Evolutionary conservation across 2,797 vertebrate genomes (phyloP).

Genomic region (Sebastes variabilis): DNA sequence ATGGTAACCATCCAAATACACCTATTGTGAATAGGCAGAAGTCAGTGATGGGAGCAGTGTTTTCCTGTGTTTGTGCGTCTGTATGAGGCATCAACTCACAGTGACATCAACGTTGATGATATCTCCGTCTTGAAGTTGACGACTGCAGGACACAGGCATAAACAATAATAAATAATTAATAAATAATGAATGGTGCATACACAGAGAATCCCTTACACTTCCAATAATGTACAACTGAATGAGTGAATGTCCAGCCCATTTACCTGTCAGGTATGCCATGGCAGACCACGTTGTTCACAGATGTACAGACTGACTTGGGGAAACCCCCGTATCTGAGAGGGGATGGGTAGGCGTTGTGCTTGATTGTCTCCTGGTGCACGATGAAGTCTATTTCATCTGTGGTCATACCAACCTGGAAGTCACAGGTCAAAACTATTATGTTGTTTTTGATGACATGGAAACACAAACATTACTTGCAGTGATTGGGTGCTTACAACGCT

Average conservation of each 20-base stretch:
- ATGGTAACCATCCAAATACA: constrained; percentile 96
- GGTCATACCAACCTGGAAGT: constrained; percentile 92
- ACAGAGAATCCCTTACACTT: neutral
- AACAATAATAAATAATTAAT: neutral
- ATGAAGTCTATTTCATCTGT: constrained; percentile 97
- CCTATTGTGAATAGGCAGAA: constrained; percentile 75
- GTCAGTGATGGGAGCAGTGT: neutral
- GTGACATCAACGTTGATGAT: constrained; percentile 99
- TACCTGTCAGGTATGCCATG: constrained; percentile 99
- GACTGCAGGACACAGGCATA: constrained; percentile 83
- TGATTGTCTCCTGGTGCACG: constrained; percentile 94
- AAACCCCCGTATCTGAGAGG: constrained; percentile 94
- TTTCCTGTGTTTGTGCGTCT: neutral
- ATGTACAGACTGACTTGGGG: constrained; percentile 99
- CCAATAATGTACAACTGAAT: neutral
- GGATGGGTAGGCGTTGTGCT: constrained; percentile 95
- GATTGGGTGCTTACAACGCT: constrained; percentile 22
- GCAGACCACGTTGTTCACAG: constrained; percentile 98
- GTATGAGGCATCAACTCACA: constrained; percentile 82
- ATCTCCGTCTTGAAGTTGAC: constrained; percentile 94
- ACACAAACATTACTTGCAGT: neutral
- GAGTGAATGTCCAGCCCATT: neutral
- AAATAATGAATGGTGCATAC: constrained; percentile 48
- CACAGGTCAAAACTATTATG: neutral
- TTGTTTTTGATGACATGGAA: neutral